Evolutionary conservation across 35 echinoderm and acorn worm species (phyloP), one percentile per base, ranked within the genome.

Genomic region (Ophiothrix spiculata): DNA sequence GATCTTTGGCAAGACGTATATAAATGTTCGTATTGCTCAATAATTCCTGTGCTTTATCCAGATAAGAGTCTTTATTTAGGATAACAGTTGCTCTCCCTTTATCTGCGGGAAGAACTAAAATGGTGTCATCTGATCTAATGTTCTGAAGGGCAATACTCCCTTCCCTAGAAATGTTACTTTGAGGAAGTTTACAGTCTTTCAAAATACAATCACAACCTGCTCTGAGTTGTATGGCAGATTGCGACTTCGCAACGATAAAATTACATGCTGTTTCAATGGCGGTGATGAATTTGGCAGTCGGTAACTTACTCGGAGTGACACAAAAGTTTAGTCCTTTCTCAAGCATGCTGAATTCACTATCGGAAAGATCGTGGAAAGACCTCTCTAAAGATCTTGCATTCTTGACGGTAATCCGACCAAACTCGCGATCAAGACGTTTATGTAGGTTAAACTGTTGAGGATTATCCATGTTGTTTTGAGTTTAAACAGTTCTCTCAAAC

Each of bases 21-120:
- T 86, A 86, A 40, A 74, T 86, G 15, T 75, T 76, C 31, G 33
- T 4, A 40, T 86, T 74, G 38, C 36, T 38, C 31, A 86, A 73
- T 25, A 86, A 17, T 77, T 39, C 79, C 19, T 32, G 32, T 16
- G 40, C 31, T 73, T 86, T 86, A 12, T 77, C 73, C 41, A 35
- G 25, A 73, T 76, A 86, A 38, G 76, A 36, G 12, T 36, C 36
- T 36, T 37, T 76, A 32, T 86, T 76, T 16, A 77, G 63, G 31
- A 86, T 40, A 1, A 86, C 84, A 6, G 60, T 69, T 4, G 60
- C 60, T n/a, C 8, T 69, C 10, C 60, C 60, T n/a, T 69, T n/a
- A 25, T 69, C 60, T 25, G 60, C 60, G 3, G 60, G 60, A 69
- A 69, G 25, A 6, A 69, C 25, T 15, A 69, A 28, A 69, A 69